Evolutionary conservation across 2,888 invertebrate genomes (phyloP), one percentile per base, ranked within the genome.

Genomic region (Trichacis sp.): DNA sequence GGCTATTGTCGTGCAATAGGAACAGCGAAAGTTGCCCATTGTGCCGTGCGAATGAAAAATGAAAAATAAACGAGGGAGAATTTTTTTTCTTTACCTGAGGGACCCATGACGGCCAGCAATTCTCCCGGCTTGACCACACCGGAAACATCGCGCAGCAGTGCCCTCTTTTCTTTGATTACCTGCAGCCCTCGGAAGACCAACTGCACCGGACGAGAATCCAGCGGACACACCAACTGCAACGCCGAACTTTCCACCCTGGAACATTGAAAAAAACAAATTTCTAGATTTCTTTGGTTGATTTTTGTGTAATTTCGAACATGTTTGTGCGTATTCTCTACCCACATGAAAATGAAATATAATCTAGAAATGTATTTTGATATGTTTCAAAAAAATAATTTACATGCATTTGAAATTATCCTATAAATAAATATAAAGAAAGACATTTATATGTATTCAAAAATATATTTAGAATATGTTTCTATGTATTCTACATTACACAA

Each of bases 51-150:
- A 24, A 24, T 8, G 24, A 15, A 15, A 3, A n/a, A n/a, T n/a
- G n/a, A n/a, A n/a, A n/a, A n/a, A n/a, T n/a, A n/a, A n/a, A n/a
- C n/a, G n/a, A n/a, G n/a, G n/a, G n/a, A n/a, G n/a, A n/a, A n/a
- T n/a, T n/a, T n/a, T n/a, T n/a, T n/a, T n/a, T n/a, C n/a, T n/a
- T 33, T 33, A 88, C 93, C 93, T 73, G 92, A 92, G 30, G 93
- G 93, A 69, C 93, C 93, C 92, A 93, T 93, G 64, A 93, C 90
- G 70, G 93, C 93, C 76, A 94, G 85, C 64, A 94, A 87, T 80
- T 93, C 91, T 49, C 93, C 93, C 14, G 92, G 92, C 73, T 90
- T 88, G 71, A 91, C 92, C 73, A 90, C 85, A 36, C 93, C 93
- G 79, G 89, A 90, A 75, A 93, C 90, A 85, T 91, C 90, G 71